Evolutionary conservation across 2,888 invertebrate genomes (phyloP).

Genomic region (Mystacides longicornis): DNA sequence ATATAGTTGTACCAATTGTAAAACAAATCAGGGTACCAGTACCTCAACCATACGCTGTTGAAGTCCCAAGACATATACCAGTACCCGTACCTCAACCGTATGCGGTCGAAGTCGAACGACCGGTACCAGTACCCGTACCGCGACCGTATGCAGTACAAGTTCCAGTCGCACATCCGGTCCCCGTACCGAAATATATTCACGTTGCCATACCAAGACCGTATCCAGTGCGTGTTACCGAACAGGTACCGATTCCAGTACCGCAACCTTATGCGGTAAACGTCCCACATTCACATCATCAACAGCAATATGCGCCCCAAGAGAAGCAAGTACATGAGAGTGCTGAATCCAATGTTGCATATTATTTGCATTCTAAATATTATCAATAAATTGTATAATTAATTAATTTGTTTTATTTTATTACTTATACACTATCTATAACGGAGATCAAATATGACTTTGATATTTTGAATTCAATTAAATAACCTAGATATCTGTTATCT

Average conservation of each 20-base stretch:
- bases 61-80: constrained; percentile 32
- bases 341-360: too few relatives aligned
- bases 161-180: constrained; percentile 49
- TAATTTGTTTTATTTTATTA: too few relatives aligned
- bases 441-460: too few relatives aligned
- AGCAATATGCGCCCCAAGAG: too few relatives aligned
- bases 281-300: too few relatives aligned
- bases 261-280: neutral
- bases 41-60: constrained; percentile 4
- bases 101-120: constrained; percentile 41
- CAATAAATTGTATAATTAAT: too few relatives aligned
- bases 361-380: too few relatives aligned
- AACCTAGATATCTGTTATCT: too few relatives aligned
- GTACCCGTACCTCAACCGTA: constrained; percentile 53
- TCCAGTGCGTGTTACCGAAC: constrained; percentile 28
- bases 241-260: neutral
- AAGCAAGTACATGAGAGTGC: too few relatives aligned
- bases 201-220: constrained; percentile 54
- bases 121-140: constrained; percentile 20
- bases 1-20: constrained; percentile 27
- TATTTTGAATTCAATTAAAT: too few relatives aligned
- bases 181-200: constrained; percentile 49
- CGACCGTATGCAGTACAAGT: constrained; percentile 36
- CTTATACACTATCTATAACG: too few relatives aligned
- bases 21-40: constrained; percentile 43